These are phyloP conservation scores for Gymnorhina tibicen DNA, from an alignment of 2,113 vertebrate genomes.

Conservation along the genomic window DNA sequence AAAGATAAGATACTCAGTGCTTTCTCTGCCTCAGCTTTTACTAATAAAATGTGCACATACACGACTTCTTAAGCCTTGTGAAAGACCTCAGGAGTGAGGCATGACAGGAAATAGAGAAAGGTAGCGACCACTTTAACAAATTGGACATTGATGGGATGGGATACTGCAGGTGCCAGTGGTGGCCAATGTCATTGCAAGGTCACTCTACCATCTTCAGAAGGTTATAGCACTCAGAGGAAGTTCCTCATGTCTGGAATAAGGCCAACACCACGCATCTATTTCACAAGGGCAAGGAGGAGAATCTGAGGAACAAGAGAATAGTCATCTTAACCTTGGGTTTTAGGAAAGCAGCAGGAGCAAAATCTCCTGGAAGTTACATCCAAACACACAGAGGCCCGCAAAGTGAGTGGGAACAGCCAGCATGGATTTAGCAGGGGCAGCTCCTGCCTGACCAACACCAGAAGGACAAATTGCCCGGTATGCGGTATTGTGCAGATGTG, in stretches of 20 bases:
- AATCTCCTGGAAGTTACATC: neutral
- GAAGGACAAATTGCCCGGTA: neutral
- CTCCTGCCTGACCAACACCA: neutral
- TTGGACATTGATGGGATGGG: neutral
- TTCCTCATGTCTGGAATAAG: neutral
- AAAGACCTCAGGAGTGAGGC: neutral
- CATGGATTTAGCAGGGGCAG: neutral
- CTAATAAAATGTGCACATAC: neutral
- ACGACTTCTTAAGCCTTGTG: neutral
- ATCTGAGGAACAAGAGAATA: neutral
- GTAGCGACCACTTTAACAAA: neutral
- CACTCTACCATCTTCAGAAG: neutral
- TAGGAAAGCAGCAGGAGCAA: neutral
- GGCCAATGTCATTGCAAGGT: neutral
- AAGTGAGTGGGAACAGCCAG: neutral
- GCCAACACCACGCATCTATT: accelerated
- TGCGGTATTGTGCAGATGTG: neutral
- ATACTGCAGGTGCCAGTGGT: neutral
- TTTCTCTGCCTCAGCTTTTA: neutral
- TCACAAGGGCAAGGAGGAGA: neutral
- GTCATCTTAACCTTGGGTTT: neutral
- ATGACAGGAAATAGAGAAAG: neutral
- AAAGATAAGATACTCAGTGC: neutral
- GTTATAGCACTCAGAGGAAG: neutral
- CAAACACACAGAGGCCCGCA: neutral